Evolutionary conservation across 2,113 vertebrate species (phyloP).

Genomic region (Nipponia nippon): DNA sequence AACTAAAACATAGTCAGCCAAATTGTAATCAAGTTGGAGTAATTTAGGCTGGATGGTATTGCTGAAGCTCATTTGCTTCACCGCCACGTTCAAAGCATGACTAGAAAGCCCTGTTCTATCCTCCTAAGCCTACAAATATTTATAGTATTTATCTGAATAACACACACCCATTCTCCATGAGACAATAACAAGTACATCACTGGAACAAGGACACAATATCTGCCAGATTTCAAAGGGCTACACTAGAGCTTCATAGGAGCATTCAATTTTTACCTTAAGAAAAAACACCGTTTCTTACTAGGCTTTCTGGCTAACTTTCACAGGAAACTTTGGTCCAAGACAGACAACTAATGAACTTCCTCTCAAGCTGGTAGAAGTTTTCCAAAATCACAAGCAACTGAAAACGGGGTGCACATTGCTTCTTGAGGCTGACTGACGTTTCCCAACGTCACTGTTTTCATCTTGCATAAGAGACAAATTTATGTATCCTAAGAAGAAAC

Average conservation of each 20-base stretch:
- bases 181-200: neutral
- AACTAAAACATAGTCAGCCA: neutral
- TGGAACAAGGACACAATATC: neutral
- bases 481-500: neutral
- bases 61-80: neutral
- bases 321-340: neutral
- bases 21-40: neutral
- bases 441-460: neutral
- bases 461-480: neutral
- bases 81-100: neutral
- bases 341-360: neutral
- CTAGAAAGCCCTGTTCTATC: neutral
- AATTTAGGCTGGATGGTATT: neutral
- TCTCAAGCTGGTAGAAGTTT: neutral
- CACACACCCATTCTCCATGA: fast-evolving
- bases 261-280: neutral
- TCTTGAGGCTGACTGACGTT: neutral
- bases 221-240: neutral
- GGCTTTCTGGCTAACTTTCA: neutral
- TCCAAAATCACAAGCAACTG: neutral
- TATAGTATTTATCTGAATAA: neutral
- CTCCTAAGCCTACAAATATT: neutral
- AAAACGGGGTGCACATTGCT: neutral
- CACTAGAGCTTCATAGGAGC: neutral
- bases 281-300: fast-evolving